phyloP scores from a whole-genome alignment of 2,113 vertebrate species.

The Catharus fuscescens region DNA sequence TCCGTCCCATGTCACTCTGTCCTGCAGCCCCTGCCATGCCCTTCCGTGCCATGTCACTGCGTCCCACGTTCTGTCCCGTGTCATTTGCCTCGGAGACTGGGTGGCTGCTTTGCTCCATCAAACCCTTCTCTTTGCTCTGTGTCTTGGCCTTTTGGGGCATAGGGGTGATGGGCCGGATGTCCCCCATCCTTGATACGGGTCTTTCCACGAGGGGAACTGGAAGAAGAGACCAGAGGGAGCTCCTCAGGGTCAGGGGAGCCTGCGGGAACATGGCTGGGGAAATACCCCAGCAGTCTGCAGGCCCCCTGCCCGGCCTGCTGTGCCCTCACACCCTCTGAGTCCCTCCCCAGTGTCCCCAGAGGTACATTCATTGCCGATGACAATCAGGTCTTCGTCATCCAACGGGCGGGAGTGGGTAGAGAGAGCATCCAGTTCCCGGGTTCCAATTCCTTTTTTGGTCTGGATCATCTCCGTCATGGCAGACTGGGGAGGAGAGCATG shows the following conservation, averaged over 20 bases:
- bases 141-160: fast-evolving
- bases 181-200: fast-evolving
- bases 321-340: neutral
- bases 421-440: neutral
- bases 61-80: neutral
- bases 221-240: neutral
- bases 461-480: slow-evolving; percentile 70
- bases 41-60: neutral
- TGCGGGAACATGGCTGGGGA: neutral
- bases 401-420: fast-evolving
- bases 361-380: neutral
- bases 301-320: neutral
- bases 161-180: neutral
- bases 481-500: neutral
- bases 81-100: fast-evolving
- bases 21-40: no score
- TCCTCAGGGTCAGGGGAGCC: neutral
- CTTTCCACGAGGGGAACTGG: neutral
- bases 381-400: neutral
- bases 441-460: fast-evolving
- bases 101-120: fast-evolving
- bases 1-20: neutral
- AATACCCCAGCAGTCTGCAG: neutral
- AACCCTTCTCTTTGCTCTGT: neutral
- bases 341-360: neutral